Conservation (phyloP, 2,113 vertebrate species). For the Tor tambroides region DNA sequence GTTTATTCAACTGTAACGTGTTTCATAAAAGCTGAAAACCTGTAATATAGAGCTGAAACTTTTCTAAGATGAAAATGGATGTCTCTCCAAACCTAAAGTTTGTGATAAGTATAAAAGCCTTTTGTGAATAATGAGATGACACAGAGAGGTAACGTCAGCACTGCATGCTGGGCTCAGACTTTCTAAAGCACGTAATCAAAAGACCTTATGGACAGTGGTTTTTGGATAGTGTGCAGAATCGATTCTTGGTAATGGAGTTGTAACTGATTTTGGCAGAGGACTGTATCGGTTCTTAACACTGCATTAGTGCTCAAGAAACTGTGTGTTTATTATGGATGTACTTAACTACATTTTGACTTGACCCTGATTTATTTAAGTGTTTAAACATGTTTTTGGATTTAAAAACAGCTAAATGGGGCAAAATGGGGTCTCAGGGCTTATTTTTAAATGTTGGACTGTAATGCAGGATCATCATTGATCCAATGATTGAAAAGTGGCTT, state of each 20-base stretch:
- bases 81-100: not conserved
- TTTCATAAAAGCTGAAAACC: not conserved
- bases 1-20: not conserved
- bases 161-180: not conserved
- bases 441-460: not conserved
- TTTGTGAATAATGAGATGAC: not conserved
- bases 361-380: not conserved
- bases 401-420: not conserved
- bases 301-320: not conserved
- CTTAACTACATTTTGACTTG: not conserved
- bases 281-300: not conserved
- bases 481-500: not conserved
- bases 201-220: not conserved
- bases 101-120: not conserved
- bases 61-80: not conserved
- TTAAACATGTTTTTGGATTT: not conserved
- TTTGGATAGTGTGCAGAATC: constrained; percentile 15
- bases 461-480: not conserved
- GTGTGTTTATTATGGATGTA: not conserved
- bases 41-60: not conserved
- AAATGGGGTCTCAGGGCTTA: not conserved
- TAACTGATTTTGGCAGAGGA: not conserved
- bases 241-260: not conserved
- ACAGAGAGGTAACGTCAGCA: constrained; percentile 4
- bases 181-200: not conserved